Percentiles rank a stretch among this genome's conserved stretches.
phyloP scores from a whole-genome alignment of 2,888 invertebrate species.

The Hartigia nigra region DNA sequence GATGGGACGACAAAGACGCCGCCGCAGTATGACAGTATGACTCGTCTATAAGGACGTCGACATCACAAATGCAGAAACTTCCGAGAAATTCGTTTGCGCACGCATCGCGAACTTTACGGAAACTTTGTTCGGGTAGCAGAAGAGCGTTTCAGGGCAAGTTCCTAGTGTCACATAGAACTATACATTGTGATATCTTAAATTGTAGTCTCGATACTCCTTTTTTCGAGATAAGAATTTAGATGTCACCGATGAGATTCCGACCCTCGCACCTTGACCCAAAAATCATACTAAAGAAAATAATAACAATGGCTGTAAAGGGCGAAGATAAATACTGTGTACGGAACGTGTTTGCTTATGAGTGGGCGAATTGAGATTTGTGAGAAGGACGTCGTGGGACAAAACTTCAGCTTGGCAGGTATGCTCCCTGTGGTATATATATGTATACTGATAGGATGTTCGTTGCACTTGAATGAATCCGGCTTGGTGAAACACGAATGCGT shows the following conservation, averaged over 20 bases:
- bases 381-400: slow-evolving; percentile 13
- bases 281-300: background rate
- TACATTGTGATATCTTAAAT: background rate
- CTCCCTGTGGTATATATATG: background rate
- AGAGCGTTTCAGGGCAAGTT: background rate
- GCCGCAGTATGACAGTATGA: background rate
- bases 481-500: slow-evolving; percentile 4
- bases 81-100: background rate
- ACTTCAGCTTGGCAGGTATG: slow-evolving; percentile 3
- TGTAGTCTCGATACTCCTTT: background rate
- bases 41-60: background rate
- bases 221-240: background rate
- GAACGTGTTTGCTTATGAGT: slow-evolving; percentile 28
- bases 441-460: background rate
- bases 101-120: background rate
- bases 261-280: background rate
- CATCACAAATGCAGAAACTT: background rate
- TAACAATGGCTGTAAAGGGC: background rate
- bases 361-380: slow-evolving; percentile 26
- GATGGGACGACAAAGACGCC: background rate
- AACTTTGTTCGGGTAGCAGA: too few species aligned
- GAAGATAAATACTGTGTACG: slow-evolving; percentile 2
- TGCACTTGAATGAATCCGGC: background rate
- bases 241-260: background rate
- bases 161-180: background rate